Base-by-base conservation (phyloP, 2,888 invertebrate genomes). In the Vanessa cardui region DNA sequence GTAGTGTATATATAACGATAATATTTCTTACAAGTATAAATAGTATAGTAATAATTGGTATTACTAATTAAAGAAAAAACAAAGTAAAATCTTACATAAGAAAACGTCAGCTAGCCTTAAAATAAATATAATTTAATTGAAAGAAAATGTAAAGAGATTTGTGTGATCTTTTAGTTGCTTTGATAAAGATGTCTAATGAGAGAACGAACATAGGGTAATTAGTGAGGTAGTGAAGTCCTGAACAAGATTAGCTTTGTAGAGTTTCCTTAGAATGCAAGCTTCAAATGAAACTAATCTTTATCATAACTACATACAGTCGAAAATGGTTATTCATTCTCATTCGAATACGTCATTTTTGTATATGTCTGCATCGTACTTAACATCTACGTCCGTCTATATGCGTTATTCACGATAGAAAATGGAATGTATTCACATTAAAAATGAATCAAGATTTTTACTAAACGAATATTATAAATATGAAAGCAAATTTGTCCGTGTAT, bases 151-250 rank as follows among this genome's bases (percentile, higher is more conserved):
- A 31, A 54, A 31, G 7, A 54, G 4, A 20, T 15, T 50, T 16
- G 7, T 31, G 6, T 31, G 52, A 54, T 54, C 26, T 54, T 49
- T 31, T 54, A 26, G 31, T 31, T n/a, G 26, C 52, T 54, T 54
- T 54, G 26, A 54, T 31, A 31, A 54, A 31, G 52, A 54, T 54
- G 31, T 31, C 52, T 54, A 31, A 54, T 54, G 52, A 54, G 52
- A 20, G 31, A 54, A 31, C 26, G 52, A 54, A 54, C 52, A 54
- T 31, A 54, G 52, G n/a, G 52, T 54, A 54, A 54, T 54, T 54
- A 54, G 31, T 54, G 21, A 54, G 52, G 31, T 31, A 21, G 16
- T 31, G 50, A 15, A 54, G n/a, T 54, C 26, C 31, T 16, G 52
- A 50, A 54, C 31, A 31, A 15, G 52, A 21, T 54, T 31, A 54